These are phyloP conservation scores for Plecotus auritus DNA, from an alignment of 2,113 vertebrate genomes.

Conservation along the genomic window DNA sequence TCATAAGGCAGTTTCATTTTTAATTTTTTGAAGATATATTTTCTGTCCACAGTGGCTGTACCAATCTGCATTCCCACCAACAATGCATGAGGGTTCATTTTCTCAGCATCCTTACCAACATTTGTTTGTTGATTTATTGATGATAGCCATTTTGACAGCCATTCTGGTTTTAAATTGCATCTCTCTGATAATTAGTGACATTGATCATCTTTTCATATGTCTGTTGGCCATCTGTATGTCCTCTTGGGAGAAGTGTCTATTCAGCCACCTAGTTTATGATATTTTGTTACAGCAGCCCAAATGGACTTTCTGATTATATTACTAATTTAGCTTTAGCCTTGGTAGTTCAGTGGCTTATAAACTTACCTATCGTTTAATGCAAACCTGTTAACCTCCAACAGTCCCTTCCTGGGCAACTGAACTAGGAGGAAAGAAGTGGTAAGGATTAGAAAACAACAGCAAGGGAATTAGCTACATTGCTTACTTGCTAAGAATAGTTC, in stretches of 20 bases:
- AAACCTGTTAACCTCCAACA: background rate
- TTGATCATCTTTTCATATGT: background rate
- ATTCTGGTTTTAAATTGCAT: background rate
- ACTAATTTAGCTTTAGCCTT: background rate
- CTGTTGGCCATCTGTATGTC: background rate
- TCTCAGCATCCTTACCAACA: background rate
- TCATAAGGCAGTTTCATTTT: background rate
- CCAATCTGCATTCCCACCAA: background rate
- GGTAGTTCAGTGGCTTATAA: background rate
- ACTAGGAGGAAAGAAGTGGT: background rate
- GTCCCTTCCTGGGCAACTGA: background rate
- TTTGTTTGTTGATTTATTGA: background rate
- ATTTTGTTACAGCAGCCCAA: conserved; percentile 5
- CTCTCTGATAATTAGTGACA: background rate
- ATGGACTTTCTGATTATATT: background rate
- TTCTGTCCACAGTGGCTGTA: background rate
- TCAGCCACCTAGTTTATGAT: background rate
- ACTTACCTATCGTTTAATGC: background rate
- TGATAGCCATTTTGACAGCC: background rate
- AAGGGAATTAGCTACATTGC: background rate
- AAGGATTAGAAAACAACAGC: background rate
- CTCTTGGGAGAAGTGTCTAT: background rate
- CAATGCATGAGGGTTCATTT: background rate
- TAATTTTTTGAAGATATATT: background rate
- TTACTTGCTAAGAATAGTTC: background rate